Base-by-base conservation (phyloP, 2,113 vertebrate genomes). In the Rynchops niger region DNA sequence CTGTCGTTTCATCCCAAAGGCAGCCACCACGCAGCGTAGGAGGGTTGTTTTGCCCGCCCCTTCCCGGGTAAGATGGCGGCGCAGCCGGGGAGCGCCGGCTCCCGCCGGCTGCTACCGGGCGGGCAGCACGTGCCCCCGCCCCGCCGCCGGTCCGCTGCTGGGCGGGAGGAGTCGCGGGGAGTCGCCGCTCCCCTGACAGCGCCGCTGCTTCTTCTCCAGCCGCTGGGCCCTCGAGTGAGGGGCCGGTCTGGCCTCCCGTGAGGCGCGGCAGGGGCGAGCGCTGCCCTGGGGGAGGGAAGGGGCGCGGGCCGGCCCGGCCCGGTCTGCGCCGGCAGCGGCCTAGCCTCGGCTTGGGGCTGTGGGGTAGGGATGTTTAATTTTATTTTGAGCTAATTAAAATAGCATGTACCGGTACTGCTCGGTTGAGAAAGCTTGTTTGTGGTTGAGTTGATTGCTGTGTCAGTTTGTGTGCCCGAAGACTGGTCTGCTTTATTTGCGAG, bases 401-500 rank as follows among this genome's bases (percentile, higher is more conserved):
- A 16, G 23, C 13, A 1, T 2, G 1, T 34, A 2, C 2, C 0
- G 17, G 11, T 23, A 2, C 10, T 26, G 3, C 6, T 20, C 9
- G 1, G 27, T 11, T 83, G 50, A 0, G 71, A 53, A 76, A 32
- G 66, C 23, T 4, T 1, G 0, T 34, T 89, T 36, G 23, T 80
- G 49, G 18, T 19, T 32, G 58, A 15, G 29, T 15, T 47, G 58
- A 8, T 58, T 25, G 29, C 21, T 2, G 3, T 2, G 27, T 34
- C 6, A 3, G 2, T 70, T 69, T 1, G 2, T 17, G 14, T 47
- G 34, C 19, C 20, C 27, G 11, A 40, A 53, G 55, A 10, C 23
- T 6, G 7, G 9, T 16, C 18, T 30, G 61, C 34, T 72, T 50
- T 59, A 5, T 59, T 70, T 12, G 4, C 3, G 19, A 17, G 36